phyloP scores from a whole-genome alignment of 2,113 vertebrate genomes.

The Bombycilla garrulus region DNA sequence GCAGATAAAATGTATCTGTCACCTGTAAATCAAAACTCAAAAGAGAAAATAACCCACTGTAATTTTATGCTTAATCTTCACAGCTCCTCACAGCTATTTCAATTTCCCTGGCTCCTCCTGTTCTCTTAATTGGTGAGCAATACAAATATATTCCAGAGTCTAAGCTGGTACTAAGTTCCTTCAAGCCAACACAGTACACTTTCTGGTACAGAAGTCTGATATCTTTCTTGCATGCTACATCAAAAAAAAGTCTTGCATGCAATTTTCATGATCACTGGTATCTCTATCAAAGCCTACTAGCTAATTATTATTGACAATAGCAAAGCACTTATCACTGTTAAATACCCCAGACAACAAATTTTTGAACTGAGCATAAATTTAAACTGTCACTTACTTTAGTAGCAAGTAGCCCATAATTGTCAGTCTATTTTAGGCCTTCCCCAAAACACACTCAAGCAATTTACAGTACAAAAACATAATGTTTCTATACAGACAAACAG shows the following conservation, averaged over 20 bases:
- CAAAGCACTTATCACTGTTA: background rate
- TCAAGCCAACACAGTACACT: background rate
- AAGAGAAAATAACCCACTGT: background rate
- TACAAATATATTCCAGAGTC: background rate
- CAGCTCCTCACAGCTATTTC: background rate
- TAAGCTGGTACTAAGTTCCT: background rate
- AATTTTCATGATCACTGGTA: background rate
- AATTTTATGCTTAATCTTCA: background rate
- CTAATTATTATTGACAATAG: background rate
- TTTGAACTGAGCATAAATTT: background rate
- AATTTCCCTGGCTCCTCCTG: background rate
- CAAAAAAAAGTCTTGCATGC: background rate
- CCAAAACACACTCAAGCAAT: background rate
- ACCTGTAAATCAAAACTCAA: background rate
- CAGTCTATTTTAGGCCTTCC: background rate
- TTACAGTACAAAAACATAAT: background rate
- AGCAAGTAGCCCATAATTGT: background rate
- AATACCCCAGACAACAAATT: background rate
- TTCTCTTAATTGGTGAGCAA: background rate
- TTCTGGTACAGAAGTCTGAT: background rate
- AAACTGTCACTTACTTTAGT: background rate
- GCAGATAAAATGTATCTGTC: background rate
- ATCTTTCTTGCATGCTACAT: background rate
- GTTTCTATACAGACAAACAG: background rate
- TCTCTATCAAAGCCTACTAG: background rate